phyloP scores from a whole-genome alignment of 2,888 invertebrate species.

The Hypomecis punctinalis region DNA sequence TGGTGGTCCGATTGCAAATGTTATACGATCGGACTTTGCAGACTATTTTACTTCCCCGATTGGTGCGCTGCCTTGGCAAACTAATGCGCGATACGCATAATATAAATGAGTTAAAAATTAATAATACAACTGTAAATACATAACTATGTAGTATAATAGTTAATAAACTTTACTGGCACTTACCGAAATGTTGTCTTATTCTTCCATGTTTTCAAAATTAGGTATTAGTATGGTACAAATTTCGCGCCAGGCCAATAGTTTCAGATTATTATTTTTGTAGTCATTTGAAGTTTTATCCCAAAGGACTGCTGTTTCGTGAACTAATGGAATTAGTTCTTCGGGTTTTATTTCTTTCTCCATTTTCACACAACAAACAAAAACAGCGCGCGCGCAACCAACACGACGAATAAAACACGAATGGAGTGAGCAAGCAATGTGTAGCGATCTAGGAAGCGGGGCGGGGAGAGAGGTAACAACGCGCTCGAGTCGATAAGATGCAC shows the following conservation, averaged over 20 bases:
- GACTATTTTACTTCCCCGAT: slow-evolving; percentile 24
- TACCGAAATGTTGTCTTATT: slow-evolving; percentile 20
- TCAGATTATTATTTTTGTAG: slow-evolving; percentile 34
- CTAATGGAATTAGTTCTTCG: slow-evolving; percentile 25
- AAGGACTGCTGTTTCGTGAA: slow-evolving; percentile 31
- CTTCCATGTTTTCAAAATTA: slow-evolving; percentile 25
- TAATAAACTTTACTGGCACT: slow-evolving; percentile 7
- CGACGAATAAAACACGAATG: not conserved
- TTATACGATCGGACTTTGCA: slow-evolving; percentile 28
- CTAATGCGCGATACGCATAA: slow-evolving; percentile 9
- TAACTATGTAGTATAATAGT: slow-evolving; percentile 18
- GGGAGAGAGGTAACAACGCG: too few relatives aligned
- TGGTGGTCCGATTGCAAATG: slow-evolving; percentile 28
- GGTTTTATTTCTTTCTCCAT: slow-evolving; percentile 31
- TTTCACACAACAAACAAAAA: slow-evolving; percentile 2
- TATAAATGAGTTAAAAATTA: slow-evolving; percentile 14
- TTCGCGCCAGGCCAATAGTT: slow-evolving; percentile 39
- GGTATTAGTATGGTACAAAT: slow-evolving; percentile 33
- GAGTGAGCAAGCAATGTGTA: too few relatives aligned
- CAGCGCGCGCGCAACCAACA: slow-evolving; percentile 3
- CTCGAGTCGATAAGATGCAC: too few relatives aligned
- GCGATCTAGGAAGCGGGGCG: too few relatives aligned
- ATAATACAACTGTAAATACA: slow-evolving; percentile 1
- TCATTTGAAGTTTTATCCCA: slow-evolving; percentile 36
- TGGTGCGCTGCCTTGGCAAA: slow-evolving; percentile 27